Evolutionary conservation across 2,113 vertebrate genomes (phyloP).

Genomic region (Sciurus niger): DNA sequence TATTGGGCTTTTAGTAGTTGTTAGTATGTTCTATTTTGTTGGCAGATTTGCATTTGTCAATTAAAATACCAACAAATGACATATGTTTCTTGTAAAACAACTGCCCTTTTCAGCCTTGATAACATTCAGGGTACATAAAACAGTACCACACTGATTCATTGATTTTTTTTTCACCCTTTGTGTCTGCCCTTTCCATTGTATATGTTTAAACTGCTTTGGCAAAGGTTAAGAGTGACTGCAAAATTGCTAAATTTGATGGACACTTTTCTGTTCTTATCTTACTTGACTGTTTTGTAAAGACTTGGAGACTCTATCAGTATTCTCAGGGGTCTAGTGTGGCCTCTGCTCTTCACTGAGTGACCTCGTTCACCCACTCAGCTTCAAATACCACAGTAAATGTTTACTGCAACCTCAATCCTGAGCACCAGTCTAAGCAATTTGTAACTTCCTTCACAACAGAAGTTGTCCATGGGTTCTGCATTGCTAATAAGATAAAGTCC

Average conservation of each 20-base stretch:
- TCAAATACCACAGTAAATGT: background rate
- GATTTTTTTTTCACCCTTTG: background rate
- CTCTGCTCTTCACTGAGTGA: background rate
- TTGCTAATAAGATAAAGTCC: background rate
- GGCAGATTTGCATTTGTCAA: conserved; percentile 38
- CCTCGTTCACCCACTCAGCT: background rate
- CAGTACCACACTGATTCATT: conserved; percentile 8
- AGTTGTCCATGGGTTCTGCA: background rate
- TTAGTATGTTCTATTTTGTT: background rate
- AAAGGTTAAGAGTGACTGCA: conserved; percentile 73
- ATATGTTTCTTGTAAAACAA: conserved; percentile 31
- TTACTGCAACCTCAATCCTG: background rate
- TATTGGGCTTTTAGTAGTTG: background rate
- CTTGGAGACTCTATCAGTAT: background rate
- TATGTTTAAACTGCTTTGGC: conserved; percentile 52
- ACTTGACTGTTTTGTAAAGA: conserved; percentile 32
- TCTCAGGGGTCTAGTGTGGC: background rate
- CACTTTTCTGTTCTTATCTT: conserved; percentile 57
- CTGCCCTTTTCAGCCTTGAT: conserved; percentile 36
- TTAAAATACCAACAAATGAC: conserved; percentile 44
- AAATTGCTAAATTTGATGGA: conserved; percentile 63
- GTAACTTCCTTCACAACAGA: background rate
- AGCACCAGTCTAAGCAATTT: background rate
- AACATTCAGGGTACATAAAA: conserved; percentile 10
- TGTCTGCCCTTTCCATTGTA: conserved; percentile 56